Conservation (phyloP, 2,797 vertebrate species). For the Neosilurus mollespiculum region DNA sequence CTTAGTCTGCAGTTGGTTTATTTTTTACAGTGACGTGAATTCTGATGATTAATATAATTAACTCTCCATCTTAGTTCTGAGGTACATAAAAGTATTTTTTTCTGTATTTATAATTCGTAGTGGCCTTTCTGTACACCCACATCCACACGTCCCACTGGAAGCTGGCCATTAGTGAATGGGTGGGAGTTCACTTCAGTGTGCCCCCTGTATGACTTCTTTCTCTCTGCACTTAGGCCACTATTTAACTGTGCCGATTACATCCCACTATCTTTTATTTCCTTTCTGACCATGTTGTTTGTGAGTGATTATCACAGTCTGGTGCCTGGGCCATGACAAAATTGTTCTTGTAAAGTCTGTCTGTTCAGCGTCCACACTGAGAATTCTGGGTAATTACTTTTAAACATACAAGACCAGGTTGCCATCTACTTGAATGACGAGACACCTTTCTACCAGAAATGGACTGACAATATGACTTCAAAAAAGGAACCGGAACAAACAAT, state of each 20-base stretch:
- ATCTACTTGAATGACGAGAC: not conserved
- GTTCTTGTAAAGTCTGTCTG: conserved; percentile 19
- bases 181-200: conserved; percentile 54
- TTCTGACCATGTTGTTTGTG: conserved; percentile 47
- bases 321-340: conserved; percentile 49
- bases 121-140: conserved; percentile 17
- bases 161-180: conserved; percentile 49
- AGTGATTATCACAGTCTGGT: conserved; percentile 60
- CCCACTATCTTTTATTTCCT: conserved; percentile 48
- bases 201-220: conserved; percentile 49
- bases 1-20: not conserved
- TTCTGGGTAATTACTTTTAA: not conserved
- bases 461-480: not conserved
- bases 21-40: not conserved
- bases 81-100: not conserved
- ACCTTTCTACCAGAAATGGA: not conserved
- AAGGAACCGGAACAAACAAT: not conserved
- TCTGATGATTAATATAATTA: conserved; percentile 10
- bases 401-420: not conserved
- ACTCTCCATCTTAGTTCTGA: not conserved
- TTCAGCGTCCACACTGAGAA: not conserved
- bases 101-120: conserved; percentile 12
- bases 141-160: conserved; percentile 23
- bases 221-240: conserved; percentile 46
- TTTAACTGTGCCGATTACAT: conserved; percentile 55